Evolutionary conservation across 2,888 invertebrate genomes (phyloP), one percentile per base, ranked within the genome.

Genomic region (Hermodice carunculata): DNA sequence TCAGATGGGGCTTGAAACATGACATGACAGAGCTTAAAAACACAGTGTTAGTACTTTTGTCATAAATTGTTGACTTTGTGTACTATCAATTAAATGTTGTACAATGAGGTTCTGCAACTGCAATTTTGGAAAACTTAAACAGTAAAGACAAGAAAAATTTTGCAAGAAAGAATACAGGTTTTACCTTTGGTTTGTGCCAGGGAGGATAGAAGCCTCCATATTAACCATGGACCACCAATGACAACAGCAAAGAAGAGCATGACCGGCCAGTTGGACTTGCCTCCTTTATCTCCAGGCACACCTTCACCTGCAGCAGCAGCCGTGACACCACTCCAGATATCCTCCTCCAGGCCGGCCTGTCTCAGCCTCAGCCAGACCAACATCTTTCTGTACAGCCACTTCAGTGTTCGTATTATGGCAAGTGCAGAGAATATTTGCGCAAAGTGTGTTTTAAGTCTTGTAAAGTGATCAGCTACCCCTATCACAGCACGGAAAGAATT

Each of bases 391-490:
- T 93, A 92, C 28, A 95, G 86, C 93, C 94, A 95, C 74, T 91
- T 91, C 3, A 96, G 80, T 22, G 92, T 90, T 70, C 94, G 88
- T 51, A 96, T 89, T 34, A 96, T 88, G 5, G 95, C 93, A 78
- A 98, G 90, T 0, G 95, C 92, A 53, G 94, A 92, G 90, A 96
- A 92, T 73, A 97, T 90, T 80, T 95, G 94, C 1, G 92, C 91
- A 78, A 98, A 92, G 76, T 96, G 91, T 3, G 91, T 90, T 67
- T 93, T 90, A 64, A 98, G 87, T 51, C 93, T 89, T 3, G 94
- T 93, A 83, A 98, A 93, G 86, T 98, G 97, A 74, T 98, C 97
- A 6, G 97, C 97, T 1, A 98, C 96, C 65, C 96, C 95, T 56
- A 98, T 88, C 71, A 98, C 94, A 57, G 98, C 98, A 78, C 94